Evolutionary conservation across 2,113 vertebrate genomes (phyloP), one percentile per base, ranked within the genome.

Genomic region (Ammodytes dubius): DNA sequence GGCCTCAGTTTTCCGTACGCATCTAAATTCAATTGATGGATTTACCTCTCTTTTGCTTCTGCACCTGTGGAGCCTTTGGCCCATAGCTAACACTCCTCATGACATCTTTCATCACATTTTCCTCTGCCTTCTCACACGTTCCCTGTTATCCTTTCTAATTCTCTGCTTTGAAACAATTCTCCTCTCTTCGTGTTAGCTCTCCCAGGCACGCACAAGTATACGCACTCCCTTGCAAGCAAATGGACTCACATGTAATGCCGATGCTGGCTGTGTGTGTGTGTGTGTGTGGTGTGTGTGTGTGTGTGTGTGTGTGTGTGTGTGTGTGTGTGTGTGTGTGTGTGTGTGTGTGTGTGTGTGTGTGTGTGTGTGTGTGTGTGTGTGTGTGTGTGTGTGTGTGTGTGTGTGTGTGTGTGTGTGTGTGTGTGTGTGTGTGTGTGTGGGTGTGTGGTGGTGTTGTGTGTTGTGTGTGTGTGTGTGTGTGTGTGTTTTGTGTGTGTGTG

Each of bases 111-210:
- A 73, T 76, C 70, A 19, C 74, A 61, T 46, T 80, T 75, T 84
- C 7, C 50, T 54, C 46, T 37, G 43, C 70, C 39, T 79, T 83
- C 74, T 81, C 70, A 54, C 81, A 84, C 37, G 14, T 79, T 84
- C 60, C 37, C 57, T 2, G 49, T 58, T 42, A 79, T 74, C 83
- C 57, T 66, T 61, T 81, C 79, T 81, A 86, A 82, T 80, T 74
- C 82, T 87, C 72, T 52, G 63, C 77, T 87, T 70, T 83, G 69
- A 81, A 88, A 83, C 63, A n/a, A 27, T 65, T 67, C 83, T 69
- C 37, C 52, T 65, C 15, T 61, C 67, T 46, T 56, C 47, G 50
- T 40, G 49, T 27, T 27, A 27, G 40, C 76, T 78, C 82, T 81
- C 52, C 83, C 66, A 68, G 81, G 64, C 84, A 87, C 68, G 77